Evolutionary conservation across 2,888 invertebrate genomes (phyloP), one percentile per base, ranked within the genome.

Genomic region (Thecocarcelia acutangulata): DNA sequence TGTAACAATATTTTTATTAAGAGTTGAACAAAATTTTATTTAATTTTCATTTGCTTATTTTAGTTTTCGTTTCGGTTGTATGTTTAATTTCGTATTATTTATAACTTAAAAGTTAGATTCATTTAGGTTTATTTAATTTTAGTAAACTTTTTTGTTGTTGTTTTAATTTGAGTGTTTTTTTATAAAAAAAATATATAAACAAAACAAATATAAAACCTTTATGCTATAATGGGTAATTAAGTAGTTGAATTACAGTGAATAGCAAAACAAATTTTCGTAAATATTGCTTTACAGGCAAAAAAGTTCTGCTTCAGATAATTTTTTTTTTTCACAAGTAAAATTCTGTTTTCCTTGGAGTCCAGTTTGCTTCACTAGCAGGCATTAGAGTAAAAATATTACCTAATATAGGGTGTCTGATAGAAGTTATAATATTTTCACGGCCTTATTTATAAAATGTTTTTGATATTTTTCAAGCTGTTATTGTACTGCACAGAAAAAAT

Each of bases 81-180:
- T 78, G 19, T 8, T 52, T 79, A 9, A 33, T 48, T 77, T 58
- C 83, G 0, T 13, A 0, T 37, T 50, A 19, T 83, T 50, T 70
- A 59, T 83, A 66, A 59, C 78, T 40, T 76, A 61, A 68, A 58
- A 77, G 79, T 81, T 80, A 80, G 79, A 72, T 85, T 81, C 74
- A 58, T 80, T 78, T 83, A 79, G 75, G 56, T 85, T 79, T 77
- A 68, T 75, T 66, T 77, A 12, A 52, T 80, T 83, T 83, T 70
- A 74, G 76, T 88, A 86, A 87, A 87, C 86, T 89, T 86, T 89
- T 88, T 84, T 87, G 88, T 88, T 88, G 85, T 88, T 89, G 88
- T 87, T 85, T 80, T 83, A 77, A 80, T 61, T 85, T 84, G 9
- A 9, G 3, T 5, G 9, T 33, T 50, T 33, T 80, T 83, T 74